Base-by-base conservation (phyloP, 2,888 invertebrate genomes). In the Coleophora deauratella region DNA sequence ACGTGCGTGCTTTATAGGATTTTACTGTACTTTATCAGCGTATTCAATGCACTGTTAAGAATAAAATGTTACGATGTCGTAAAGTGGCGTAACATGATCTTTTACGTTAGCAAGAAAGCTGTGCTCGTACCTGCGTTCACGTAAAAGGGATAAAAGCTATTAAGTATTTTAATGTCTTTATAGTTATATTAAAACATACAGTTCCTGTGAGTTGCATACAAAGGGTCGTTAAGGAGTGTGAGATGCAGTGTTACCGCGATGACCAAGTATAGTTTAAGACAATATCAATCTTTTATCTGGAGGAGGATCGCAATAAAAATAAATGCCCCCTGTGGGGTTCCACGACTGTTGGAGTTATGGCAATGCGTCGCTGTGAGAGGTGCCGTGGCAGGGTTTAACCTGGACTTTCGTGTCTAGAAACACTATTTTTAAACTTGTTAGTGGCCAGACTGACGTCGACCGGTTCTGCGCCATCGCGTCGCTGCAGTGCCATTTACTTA, bases 11-110 rank as follows among this genome's bases (percentile, higher is more conserved):
- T 21, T 21, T 21, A 21, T 21, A 21, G 21, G 21, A 21, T 21
- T n/a, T 21, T 21, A 21, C 21, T 21, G 21, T 21, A 4, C 21
- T 21, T 6, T 4, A 4, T 21, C 21, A 21, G 6, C 21, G 6
- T 31, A 31, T 31, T 31, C n/a, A 10, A 3, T 31, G 31, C 31
- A 31, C 11, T 31, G 28, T 33, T 3, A 33, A 21, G 33, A 33
- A 33, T 35, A 40, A 45, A 42, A 45, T 35, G 42, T 55, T 46
- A 54, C 40, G 54, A 50, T 42, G 45, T 50, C 45, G 43, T 60
- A 50, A 59, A 56, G 53, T 44, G 33, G 6, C 27, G 61, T 53
- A 59, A 61, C 46, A 43, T 51, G 58, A 59, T 61, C 54, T 57
- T 59, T 61, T 58, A 55, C 35, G 45, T 51, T 53, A 51, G 54